These are phyloP conservation scores for Eurytoma californica DNA, from an alignment of 2,888 invertebrate genomes.

Conservation along the genomic window DNA sequence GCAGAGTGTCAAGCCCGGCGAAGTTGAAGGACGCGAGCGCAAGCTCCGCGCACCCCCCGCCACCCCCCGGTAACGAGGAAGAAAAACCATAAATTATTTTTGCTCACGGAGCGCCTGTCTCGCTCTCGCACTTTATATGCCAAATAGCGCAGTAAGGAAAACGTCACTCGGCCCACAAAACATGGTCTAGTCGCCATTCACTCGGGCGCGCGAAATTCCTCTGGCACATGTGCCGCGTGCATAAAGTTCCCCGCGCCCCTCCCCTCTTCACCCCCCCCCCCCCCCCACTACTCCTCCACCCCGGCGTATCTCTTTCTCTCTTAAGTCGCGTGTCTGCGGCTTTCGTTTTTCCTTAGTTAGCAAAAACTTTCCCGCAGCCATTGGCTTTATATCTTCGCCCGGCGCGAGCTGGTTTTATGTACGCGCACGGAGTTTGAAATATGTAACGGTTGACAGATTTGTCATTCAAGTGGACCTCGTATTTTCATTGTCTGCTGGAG, in stretches of 20 bases:
- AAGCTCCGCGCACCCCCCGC: background rate
- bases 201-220: background rate
- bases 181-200: background rate
- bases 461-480: conserved; percentile 2
- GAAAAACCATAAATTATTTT: conserved; percentile 43
- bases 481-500: background rate
- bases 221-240: conserved; percentile 8
- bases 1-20: conserved; percentile 19
- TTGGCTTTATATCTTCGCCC: background rate
- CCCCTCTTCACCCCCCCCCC: background rate
- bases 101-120: background rate
- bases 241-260: conserved; percentile 5
- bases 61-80: conserved; percentile 16
- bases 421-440: background rate
- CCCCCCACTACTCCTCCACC: too few species aligned
- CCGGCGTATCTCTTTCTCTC: too few species aligned
- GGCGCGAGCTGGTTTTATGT: background rate
- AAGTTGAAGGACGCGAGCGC: background rate
- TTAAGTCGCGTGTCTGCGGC: background rate
- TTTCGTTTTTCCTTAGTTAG: conserved; percentile 16
- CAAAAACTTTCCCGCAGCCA: conserved; percentile 6
- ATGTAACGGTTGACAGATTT: background rate
- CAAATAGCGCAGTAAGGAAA: background rate
- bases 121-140: background rate
- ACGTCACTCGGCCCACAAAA: conserved; percentile 8